Percentiles rank a stretch among this genome's conserved stretches.
Conservation (phyloP, 2,113 vertebrate species). For the Recurvirostra avosetta region DNA sequence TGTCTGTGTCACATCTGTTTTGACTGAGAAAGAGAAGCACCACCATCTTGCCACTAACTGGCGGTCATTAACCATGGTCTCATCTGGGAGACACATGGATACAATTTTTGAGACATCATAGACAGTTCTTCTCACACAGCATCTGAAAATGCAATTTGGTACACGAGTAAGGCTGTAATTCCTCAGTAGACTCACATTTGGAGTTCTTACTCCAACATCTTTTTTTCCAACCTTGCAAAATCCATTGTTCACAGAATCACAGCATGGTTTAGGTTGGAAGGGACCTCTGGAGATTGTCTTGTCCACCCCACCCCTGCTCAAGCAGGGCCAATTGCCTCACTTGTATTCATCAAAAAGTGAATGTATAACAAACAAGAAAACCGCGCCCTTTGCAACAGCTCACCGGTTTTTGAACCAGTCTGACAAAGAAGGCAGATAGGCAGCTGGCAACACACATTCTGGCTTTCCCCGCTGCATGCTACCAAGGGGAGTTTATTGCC, state of each 20-base stretch:
- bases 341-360: neutral
- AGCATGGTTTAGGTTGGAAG: neutral
- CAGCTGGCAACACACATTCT: neutral
- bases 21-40: neutral
- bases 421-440: neutral
- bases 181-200: neutral
- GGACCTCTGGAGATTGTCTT: neutral
- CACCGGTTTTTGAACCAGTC: neutral
- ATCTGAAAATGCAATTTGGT: neutral
- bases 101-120: neutral
- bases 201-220: neutral
- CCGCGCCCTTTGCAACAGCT: neutral
- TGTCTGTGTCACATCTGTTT: neutral
- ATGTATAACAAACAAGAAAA: neutral
- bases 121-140: neutral
- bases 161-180: neutral
- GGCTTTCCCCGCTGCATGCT: neutral
- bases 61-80: neutral
- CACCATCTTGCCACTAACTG: neutral
- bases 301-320: neutral
- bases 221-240: neutral
- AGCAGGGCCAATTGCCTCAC: neutral
- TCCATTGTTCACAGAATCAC: neutral
- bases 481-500: neutral
- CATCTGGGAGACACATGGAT: neutral